Percentiles rank a stretch among this genome's conserved stretches.
phyloP scores from a whole-genome alignment of 1,140 invertebrate genomes.

The Papilio polytes region DNA sequence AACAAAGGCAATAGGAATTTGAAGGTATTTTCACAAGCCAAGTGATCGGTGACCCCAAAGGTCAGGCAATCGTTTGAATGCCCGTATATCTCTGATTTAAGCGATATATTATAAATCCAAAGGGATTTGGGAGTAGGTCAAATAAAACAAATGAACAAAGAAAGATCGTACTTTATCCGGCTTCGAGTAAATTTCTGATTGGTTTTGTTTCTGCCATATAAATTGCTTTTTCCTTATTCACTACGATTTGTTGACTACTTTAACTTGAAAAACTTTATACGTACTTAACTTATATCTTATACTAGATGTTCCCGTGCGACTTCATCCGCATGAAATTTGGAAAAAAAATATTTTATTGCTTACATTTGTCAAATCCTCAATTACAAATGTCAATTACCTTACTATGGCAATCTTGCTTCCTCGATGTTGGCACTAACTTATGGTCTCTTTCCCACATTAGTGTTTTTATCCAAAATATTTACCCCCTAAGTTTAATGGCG shows the following conservation, averaged over 20 bases:
- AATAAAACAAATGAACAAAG: conserved; percentile 16
- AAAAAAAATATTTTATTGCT: no score
- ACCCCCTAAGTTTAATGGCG: no score
- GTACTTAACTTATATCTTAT: no score
- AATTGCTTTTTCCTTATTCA: conserved; percentile 5
- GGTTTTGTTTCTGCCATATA: conserved; percentile 17
- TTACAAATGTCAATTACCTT: no score
- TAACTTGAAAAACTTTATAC: background rate
- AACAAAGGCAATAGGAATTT: background rate
- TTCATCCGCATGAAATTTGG: no score
- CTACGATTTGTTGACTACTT: background rate
- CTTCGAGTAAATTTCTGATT: background rate
- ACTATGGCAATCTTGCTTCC: no score
- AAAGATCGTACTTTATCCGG: background rate
- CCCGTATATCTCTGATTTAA: conserved; percentile 5
- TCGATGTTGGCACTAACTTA: no score
- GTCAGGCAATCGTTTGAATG: background rate
- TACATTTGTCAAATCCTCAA: no score
- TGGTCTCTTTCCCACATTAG: no score
- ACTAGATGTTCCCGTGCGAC: no score
- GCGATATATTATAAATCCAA: conserved; percentile 17
- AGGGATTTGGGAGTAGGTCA: conserved; percentile 15
- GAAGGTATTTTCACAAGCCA: conserved; percentile 4
- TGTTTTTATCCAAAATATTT: no score
- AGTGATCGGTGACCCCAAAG: background rate